Base-by-base conservation (phyloP, 1,140 invertebrate species). In the Rhagoletis zephyria region DNA sequence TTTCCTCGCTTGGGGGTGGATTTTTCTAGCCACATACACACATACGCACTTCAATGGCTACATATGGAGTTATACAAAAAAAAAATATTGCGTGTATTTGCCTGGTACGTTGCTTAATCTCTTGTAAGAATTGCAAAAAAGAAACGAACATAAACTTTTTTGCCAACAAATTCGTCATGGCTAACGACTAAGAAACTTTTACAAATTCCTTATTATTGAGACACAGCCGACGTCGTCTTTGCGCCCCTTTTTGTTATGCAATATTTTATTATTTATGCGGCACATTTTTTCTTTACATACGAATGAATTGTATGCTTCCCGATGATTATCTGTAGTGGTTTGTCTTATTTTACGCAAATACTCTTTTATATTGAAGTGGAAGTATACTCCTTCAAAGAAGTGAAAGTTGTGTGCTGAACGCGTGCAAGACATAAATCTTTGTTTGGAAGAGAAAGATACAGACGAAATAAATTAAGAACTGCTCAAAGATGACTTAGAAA, bases 161-260 rank as follows among this genome's bases (percentile, higher is more conserved):
- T 56, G 51, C 48, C n/a, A 30, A n/a, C 19, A 19, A 51, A 81
- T 81, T 81, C 74, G 74, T 56, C 74, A 59, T 56, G 48, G 45
- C 51, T 10, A 81, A 51, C 48, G n/a, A 9, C 48, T 59, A 30
- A 81, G 16, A 81, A 56, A 30, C n/a, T 81, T 30, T 9, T 56
- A 81, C 45, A 81, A 70, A 81, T 81, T 81, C 56, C 59, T 56
- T 59, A 81, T 81, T 14, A 63, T 63, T 63, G 61, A 63, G n/a
- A 63, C 12, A 63, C 61, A 4, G 61, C 61, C 4, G 12, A 14
- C n/a, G 61, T 16, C 1, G 7, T 12, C 1, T 51, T 4, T 19
- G 74, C 74, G 74, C 74, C 74, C 67, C 67, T 45, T 63, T 81
- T 56, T 0, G 74, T 56, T 56, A 51, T 51, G 74, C 74, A 2